phyloP scores from a whole-genome alignment of 2,888 invertebrate species.

The Caenorhabditis sp. region DNA sequence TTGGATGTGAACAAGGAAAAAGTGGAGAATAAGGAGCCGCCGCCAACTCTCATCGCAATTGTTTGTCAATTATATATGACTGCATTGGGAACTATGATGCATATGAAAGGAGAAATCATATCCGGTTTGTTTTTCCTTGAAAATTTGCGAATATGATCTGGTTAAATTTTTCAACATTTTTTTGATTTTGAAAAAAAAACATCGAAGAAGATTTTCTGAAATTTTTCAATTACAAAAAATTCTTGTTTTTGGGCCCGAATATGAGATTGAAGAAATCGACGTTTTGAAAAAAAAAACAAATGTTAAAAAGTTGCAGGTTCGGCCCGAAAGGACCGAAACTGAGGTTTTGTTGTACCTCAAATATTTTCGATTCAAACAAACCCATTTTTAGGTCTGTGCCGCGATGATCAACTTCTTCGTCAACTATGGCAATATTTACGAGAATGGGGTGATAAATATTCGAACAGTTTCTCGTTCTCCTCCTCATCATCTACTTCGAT shows the following conservation, averaged over 20 bases:
- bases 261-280: too few relatives aligned
- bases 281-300: too few relatives aligned
- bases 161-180: constrained; percentile 51
- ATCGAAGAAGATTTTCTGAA: too few relatives aligned
- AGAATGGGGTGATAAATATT: constrained; percentile 77
- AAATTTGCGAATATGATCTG: neutral
- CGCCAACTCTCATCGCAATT: constrained; percentile 81
- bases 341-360: too few relatives aligned
- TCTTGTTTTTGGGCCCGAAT: too few relatives aligned
- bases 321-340: too few relatives aligned
- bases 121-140: too few relatives aligned
- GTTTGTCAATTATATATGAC: constrained; percentile 92
- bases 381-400: constrained; percentile 84
- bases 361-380: too few relatives aligned
- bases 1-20: constrained; percentile 15
- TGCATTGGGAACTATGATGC: constrained; percentile 86
- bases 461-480: too few relatives aligned
- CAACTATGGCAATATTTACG: constrained; percentile 87
- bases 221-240: too few relatives aligned
- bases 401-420: constrained; percentile 87
- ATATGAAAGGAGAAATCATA: constrained; percentile 88
- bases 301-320: too few relatives aligned
- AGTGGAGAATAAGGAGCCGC: constrained; percentile 20
- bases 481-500: constrained; percentile 3
- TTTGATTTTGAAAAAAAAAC: too few relatives aligned